phyloP scores from a whole-genome alignment of 92 coral and sea anemone genomes.

The Porites cylindrica region DNA sequence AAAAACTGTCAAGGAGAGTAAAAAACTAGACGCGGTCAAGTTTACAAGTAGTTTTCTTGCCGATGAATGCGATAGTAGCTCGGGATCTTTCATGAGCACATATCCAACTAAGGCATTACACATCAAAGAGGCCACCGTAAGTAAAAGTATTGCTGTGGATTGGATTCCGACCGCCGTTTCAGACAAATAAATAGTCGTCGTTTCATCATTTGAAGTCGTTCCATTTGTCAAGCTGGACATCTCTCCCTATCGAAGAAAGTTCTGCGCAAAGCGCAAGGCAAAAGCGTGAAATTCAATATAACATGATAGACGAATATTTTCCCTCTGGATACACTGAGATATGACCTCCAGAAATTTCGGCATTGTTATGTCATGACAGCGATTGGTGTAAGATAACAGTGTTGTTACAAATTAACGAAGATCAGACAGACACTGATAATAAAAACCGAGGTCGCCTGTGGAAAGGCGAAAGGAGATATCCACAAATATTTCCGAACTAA shows the following conservation, averaged over 20 bases:
- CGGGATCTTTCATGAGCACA: constrained; percentile 76
- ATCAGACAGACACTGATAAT: constrained; percentile 8
- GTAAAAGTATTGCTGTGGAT: constrained; percentile 70
- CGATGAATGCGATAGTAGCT: constrained; percentile 76
- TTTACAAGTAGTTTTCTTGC: constrained; percentile 88
- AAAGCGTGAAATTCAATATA: constrained; percentile 44
- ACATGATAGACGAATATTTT: constrained; percentile 1
- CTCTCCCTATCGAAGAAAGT: neutral
- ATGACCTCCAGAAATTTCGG: constrained; percentile 17
- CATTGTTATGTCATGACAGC: constrained; percentile 1
- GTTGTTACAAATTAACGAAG: constrained; percentile 52
- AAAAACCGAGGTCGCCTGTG: constrained; percentile 11
- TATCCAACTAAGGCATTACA: constrained; percentile 86
- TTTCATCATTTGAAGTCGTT: constrained; percentile 1
- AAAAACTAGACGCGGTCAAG: constrained; percentile 80
- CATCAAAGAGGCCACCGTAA: constrained; percentile 77
- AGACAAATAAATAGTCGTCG: neutral
- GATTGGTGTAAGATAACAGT: constrained; percentile 32
- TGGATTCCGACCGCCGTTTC: constrained; percentile 54
- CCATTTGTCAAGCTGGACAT: constrained; percentile 22
- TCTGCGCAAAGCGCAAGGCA: constrained; percentile 3
- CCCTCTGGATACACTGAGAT: neutral
- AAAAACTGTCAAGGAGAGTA: constrained; percentile 70
- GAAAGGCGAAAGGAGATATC: constrained; percentile 11
- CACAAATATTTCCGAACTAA: neutral